Evolutionary conservation across 2,888 invertebrate species (phyloP).

Genomic region (Harpagoxenus sublaevis): DNA sequence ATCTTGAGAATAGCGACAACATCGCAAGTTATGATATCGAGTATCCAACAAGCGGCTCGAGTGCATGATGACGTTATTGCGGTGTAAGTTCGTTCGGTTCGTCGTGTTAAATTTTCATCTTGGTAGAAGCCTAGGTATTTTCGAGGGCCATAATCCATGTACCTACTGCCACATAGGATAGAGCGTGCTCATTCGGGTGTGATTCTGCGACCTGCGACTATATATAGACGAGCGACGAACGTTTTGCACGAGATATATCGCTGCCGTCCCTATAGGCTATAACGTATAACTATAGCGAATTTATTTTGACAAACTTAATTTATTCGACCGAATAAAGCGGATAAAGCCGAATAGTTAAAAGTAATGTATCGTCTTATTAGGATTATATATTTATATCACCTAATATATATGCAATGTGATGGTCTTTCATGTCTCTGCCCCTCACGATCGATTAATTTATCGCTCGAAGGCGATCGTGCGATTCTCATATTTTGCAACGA

Average conservation of each 20-base stretch:
- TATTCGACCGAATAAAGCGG: neutral
- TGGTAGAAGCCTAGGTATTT: no score
- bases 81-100: no score
- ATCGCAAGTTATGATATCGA: conserved; percentile 16
- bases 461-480: neutral
- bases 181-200: conserved; percentile 3
- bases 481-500: no score
- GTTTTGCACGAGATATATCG: conserved; percentile 2
- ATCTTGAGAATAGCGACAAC: conserved; percentile 1
- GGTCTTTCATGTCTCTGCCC: neutral
- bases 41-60: no score
- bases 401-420: neutral
- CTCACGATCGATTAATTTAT: conserved; percentile 3
- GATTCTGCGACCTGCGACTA: neutral
- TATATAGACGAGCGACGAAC: neutral
- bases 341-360: conserved; percentile 10
- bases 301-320: conserved; percentile 12
- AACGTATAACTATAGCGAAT: neutral
- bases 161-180: no score
- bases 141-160: no score
- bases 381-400: no score
- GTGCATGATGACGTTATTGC: no score
- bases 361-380: neutral
- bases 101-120: no score
- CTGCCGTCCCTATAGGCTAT: neutral